Percentiles rank a stretch among this genome's conserved stretches.
Evolutionary conservation across 2,888 invertebrate genomes (phyloP).

Genomic region (Ditula angustiorana): DNA sequence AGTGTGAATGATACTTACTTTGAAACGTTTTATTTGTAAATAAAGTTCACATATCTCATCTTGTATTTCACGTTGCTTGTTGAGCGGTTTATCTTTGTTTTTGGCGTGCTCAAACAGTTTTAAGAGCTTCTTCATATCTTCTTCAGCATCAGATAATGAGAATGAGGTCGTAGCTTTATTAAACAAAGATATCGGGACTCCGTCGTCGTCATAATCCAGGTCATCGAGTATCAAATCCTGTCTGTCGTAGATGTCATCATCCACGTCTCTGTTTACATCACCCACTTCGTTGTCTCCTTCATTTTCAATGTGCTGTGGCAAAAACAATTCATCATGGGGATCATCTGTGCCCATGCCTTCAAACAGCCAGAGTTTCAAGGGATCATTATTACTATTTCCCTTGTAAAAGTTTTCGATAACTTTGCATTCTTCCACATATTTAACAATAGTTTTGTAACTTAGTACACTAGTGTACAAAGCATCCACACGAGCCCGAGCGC

Average conservation of each 20-base stretch:
- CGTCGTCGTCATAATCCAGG: conserved; percentile 45
- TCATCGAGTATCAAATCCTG: conserved; percentile 57
- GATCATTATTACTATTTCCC: conserved; percentile 45
- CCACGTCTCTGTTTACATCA: conserved; percentile 47
- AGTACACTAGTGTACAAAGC: conserved; percentile 59
- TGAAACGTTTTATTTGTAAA: conserved; percentile 54
- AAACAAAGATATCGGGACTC: no score
- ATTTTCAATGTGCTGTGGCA: conserved; percentile 41
- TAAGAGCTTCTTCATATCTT: conserved; percentile 47
- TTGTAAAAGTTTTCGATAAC: conserved; percentile 50
- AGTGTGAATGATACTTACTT: conserved; percentile 55
- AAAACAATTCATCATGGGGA: conserved; percentile 12
- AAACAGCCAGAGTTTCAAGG: conserved; percentile 64
- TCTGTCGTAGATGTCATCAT: conserved; percentile 46
- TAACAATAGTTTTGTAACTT: conserved; percentile 44
- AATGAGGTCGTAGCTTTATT: conserved; percentile 49
- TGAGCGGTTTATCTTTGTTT: background rate
- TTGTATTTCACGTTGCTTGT: conserved; percentile 47
- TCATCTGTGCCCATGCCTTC: conserved; percentile 46
- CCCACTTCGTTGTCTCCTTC: conserved; percentile 40
- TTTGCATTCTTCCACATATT: conserved; percentile 46
- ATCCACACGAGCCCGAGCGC: conserved; percentile 54
- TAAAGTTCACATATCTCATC: conserved; percentile 43
- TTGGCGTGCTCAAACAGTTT: conserved; percentile 36
- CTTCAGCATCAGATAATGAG: conserved; percentile 49